These are phyloP conservation scores for Volucella zonaria DNA, from an alignment of 2,888 invertebrate genomes.

Conservation along the genomic window DNA sequence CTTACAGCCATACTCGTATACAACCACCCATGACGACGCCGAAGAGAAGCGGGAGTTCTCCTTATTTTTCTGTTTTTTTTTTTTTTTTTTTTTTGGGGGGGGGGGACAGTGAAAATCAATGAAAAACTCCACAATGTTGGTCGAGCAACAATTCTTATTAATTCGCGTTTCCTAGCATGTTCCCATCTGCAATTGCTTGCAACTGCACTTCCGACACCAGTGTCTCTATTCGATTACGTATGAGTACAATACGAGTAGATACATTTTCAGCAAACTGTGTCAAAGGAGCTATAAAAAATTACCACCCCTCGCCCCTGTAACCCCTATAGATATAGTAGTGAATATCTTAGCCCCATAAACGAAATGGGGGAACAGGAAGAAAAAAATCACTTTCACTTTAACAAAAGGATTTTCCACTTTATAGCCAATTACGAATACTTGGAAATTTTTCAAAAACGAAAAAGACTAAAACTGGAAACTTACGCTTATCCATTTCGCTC, in stretches of 20 bases:
- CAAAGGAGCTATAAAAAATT: slow-evolving; percentile 25
- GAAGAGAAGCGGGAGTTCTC: slow-evolving; percentile 36
- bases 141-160: slow-evolving; percentile 44
- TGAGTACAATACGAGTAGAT: slow-evolving; percentile 6
- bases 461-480: slow-evolving; percentile 30
- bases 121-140: slow-evolving; percentile 8
- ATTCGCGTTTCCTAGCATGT: slow-evolving; percentile 13
- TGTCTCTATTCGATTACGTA: neutral
- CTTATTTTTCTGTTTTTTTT: slow-evolving; percentile 18
- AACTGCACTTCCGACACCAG: slow-evolving; percentile 6
- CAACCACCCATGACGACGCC: neutral
- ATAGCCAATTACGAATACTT: slow-evolving; percentile 40
- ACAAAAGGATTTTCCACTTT: slow-evolving; percentile 34
- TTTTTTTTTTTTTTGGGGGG: too few species aligned
- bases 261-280: slow-evolving; percentile 50
- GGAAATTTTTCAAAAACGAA: slow-evolving; percentile 24
- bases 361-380: neutral
- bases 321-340: neutral
- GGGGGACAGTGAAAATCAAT: slow-evolving; percentile 61
- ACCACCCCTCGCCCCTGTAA: neutral
- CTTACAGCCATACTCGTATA: slow-evolving; percentile 6
- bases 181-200: slow-evolving; percentile 17
- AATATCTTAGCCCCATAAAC: neutral
- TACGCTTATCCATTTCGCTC: slow-evolving; percentile 70
- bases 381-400: slow-evolving; percentile 47